Percentiles rank a stretch among this genome's conserved stretches.
These are phyloP conservation scores for Linnaemya vulpina DNA, from an alignment of 2,888 invertebrate species.

Conservation along the genomic window DNA sequence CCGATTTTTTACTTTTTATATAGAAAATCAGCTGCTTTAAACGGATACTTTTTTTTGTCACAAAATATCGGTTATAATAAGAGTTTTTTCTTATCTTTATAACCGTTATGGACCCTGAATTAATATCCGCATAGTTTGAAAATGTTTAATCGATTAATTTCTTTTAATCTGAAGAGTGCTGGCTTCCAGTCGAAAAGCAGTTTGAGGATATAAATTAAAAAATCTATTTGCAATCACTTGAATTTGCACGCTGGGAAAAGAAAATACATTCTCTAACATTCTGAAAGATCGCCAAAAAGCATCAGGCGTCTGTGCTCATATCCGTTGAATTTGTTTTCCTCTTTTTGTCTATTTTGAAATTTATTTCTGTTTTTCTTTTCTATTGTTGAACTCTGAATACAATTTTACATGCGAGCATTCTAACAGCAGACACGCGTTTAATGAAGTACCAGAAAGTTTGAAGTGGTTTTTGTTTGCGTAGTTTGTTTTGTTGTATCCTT, in stretches of 20 bases:
- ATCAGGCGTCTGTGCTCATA: constrained; percentile 57
- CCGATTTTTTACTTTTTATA: too few relatives aligned
- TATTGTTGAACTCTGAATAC: constrained; percentile 15
- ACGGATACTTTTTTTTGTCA: too few relatives aligned
- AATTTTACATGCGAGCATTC: constrained; percentile 3
- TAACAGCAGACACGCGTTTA: constrained; percentile 77
- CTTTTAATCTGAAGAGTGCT: too few relatives aligned
- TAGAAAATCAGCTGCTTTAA: too few relatives aligned
- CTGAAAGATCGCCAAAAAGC: constrained; percentile 13
- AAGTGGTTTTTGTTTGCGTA: constrained; percentile 70
- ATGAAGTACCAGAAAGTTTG: constrained; percentile 76
- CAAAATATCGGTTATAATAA: too few relatives aligned
- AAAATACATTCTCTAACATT: constrained; percentile 24
- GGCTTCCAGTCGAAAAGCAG: too few relatives aligned
- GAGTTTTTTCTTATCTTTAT: too few relatives aligned
- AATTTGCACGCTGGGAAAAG: neutral
- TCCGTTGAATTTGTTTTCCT: constrained; percentile 50
- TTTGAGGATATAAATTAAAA: too few relatives aligned
- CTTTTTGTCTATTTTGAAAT: constrained; percentile 33
- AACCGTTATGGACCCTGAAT: too few relatives aligned
- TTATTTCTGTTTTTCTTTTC: constrained; percentile 39
- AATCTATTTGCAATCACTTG: neutral
- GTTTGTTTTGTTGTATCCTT: constrained; percentile 23
- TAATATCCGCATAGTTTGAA: too few relatives aligned
- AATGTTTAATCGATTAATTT: too few relatives aligned